Conservation (phyloP, 2,113 vertebrate species). For the Dicrurus megarhynchus region DNA sequence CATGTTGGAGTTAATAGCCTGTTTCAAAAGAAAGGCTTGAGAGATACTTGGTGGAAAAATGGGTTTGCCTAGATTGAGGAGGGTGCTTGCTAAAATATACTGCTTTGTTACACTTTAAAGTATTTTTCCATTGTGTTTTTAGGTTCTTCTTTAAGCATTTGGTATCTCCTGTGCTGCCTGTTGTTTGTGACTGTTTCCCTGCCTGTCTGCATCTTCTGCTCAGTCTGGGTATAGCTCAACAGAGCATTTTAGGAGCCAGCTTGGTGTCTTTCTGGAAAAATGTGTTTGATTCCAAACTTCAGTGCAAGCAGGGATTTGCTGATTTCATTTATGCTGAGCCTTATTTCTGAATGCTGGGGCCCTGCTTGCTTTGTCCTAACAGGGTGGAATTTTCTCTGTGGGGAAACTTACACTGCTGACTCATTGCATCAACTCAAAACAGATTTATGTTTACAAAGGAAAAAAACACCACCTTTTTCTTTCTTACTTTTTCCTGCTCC, state of each 20-base stretch:
- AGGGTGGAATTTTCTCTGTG: slow-evolving; percentile 43
- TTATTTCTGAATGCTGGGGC: not conserved
- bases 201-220: not conserved
- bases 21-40: not conserved
- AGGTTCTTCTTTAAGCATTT: not conserved
- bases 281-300: not conserved
- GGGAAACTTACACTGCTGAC: slow-evolving; percentile 46
- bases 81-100: not conserved
- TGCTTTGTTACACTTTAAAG: not conserved
- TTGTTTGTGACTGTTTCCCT: not conserved
- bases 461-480: not conserved
- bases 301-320: slow-evolving; percentile 34
- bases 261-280: slow-evolving; percentile 6
- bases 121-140: not conserved
- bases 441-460: not conserved
- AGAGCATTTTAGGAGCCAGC: not conserved
- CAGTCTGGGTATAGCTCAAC: not conserved
- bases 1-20: not conserved
- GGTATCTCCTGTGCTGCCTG: not conserved
- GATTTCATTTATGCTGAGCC: slow-evolving; percentile 44
- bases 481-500: not conserved
- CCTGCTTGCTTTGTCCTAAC: slow-evolving; percentile 35
- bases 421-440: slow-evolving; percentile 49
- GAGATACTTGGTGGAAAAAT: not conserved
- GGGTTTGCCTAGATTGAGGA: not conserved